Percentiles rank a stretch among this genome's conserved stretches.
Conservation (phyloP, 92 coral and sea anemone genomes). For the Diadumene lineata region DNA sequence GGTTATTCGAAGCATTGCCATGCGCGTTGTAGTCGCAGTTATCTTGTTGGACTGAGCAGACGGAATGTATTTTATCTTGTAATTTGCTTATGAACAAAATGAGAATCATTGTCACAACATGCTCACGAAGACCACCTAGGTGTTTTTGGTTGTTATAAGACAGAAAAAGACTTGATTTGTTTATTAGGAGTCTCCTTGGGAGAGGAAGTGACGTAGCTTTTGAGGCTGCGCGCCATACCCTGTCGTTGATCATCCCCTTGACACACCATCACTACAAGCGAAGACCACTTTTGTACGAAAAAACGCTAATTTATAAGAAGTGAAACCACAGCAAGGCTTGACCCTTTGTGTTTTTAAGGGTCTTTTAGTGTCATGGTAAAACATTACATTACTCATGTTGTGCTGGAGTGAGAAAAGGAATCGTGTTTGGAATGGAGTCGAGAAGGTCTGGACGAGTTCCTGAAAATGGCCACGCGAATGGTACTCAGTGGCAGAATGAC, state of each 20-base stretch:
- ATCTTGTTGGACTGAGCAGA: not conserved
- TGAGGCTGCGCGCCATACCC: constrained; percentile 22
- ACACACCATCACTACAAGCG: constrained; percentile 18
- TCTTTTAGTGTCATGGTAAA: not conserved
- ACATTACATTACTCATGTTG: constrained; percentile 2
- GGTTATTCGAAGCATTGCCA: not conserved
- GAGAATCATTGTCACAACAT: not conserved
- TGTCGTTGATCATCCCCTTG: not conserved
- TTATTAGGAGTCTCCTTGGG: constrained; percentile 2
- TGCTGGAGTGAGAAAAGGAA: constrained; percentile 12
- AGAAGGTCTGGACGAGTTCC: constrained; percentile 21
- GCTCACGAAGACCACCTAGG: constrained; percentile 5
- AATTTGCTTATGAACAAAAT: not conserved
- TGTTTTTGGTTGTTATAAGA: not conserved
- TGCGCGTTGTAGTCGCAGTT: not conserved
- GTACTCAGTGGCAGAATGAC: constrained; percentile 37
- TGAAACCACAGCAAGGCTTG: constrained; percentile 15
- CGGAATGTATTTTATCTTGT: not conserved
- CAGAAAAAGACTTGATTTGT: not conserved
- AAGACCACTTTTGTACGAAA: constrained; percentile 1
- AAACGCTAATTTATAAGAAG: constrained; percentile 16
- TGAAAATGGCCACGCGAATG: constrained; percentile 49
- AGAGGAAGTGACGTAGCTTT: constrained; percentile 31
- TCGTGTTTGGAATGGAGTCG: constrained; percentile 31
- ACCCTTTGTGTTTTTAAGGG: not conserved